Base-by-base conservation (phyloP, 2,888 invertebrate species). In the Lymantria monacha region DNA sequence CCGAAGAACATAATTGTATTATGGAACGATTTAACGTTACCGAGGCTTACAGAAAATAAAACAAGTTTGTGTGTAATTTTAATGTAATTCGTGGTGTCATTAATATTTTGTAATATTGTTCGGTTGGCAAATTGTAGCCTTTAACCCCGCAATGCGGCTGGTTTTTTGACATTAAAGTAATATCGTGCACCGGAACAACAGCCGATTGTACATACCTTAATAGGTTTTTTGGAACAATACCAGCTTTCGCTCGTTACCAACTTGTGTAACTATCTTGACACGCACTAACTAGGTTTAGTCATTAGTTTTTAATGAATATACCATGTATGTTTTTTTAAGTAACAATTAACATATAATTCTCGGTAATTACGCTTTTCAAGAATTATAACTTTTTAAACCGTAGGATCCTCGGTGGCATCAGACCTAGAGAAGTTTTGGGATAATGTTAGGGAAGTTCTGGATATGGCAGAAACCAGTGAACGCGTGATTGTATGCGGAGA, bases 141-240 rank as follows among this genome's bases (percentile, higher is more conserved):
- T 72, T 76, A 73, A 77, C 75, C 67, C 88, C 85, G 89, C 89
- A 89, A 68, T 90, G 90, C 89, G 83, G 85, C 71, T 77, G 69
- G 68, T 77, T 73, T 72, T 87, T 85, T 83, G 81, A 85, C 85
- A 83, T 89, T 87, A 86, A 86, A 5, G 11, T 88, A 87, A 88
- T 87, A 76, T 65, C 69, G 75, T 64, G 69, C 63, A 69, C 70
- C 70, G 70, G 68, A 69, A 61, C 57, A 54, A 62, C 51, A 51
- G 51, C 59, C 49, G 22, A 22, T 22, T 22, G 55, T 14, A 13
- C 40, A 13, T 53, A 68, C 74, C 74, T 70, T 85, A 83, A 85
- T 85, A 87, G 79, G 82, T 78, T 81, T 87, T 87, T 86, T 87
- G 88, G 86, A 87, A 86, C 87, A 79, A 81, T 83, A 85, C 85